phyloP scores from a whole-genome alignment of 2,797 vertebrate genomes.

The Chaunax sp. region DNA sequence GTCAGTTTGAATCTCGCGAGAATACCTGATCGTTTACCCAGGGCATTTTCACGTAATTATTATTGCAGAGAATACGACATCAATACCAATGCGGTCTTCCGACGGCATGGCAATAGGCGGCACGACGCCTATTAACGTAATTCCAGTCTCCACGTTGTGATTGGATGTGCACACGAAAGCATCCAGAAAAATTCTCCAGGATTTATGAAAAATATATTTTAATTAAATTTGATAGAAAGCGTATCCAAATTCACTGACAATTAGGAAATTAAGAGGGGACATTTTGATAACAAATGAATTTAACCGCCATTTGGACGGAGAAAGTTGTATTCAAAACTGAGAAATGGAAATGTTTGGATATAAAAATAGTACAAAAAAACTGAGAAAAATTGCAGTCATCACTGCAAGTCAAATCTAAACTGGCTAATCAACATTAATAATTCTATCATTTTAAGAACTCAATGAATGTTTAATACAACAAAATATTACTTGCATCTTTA shows the following conservation, averaged over 20 bases:
- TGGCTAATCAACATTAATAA: slow-evolving; percentile 30
- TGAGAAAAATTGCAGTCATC: slow-evolving; percentile 63
- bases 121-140: neutral
- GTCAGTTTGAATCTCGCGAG: slow-evolving; percentile 80
- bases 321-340: slow-evolving; percentile 30
- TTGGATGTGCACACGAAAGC: slow-evolving; percentile 52
- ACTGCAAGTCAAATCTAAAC: slow-evolving; percentile 35
- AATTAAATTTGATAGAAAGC: slow-evolving; percentile 71
- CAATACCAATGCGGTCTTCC: slow-evolving; percentile 13
- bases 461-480: slow-evolving; percentile 48
- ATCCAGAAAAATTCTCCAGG: slow-evolving; percentile 40
- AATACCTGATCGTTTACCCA: slow-evolving; percentile 61
- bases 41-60: slow-evolving; percentile 69
- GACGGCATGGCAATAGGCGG: neutral
- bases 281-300: slow-evolving; percentile 58
- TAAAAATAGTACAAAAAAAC: slow-evolving; percentile 29
- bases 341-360: slow-evolving; percentile 21
- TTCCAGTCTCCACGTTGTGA: slow-evolving; percentile 9
- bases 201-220: slow-evolving; percentile 75
- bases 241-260: slow-evolving; percentile 61
- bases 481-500: slow-evolving; percentile 23
- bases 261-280: slow-evolving; percentile 46
- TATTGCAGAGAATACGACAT: slow-evolving; percentile 20
- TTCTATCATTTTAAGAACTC: slow-evolving; percentile 21
- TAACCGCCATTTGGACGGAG: slow-evolving; percentile 17